A percentile compares a stretch with the other conserved stretches of the same genome.
phyloP scores from a whole-genome alignment of 2,888 invertebrate genomes.

The Fragum fragum region DNA sequence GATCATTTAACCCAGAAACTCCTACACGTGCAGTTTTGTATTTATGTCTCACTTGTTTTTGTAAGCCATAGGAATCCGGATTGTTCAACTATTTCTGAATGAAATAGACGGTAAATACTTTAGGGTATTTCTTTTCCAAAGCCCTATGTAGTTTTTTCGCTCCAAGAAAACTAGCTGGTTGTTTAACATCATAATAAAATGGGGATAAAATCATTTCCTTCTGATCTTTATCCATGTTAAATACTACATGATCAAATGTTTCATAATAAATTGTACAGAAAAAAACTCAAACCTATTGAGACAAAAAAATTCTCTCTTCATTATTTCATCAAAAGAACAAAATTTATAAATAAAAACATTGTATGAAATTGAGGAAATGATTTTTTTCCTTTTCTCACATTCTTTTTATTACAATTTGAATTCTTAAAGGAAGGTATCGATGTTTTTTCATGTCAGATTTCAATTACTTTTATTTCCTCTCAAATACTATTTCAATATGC shows the following conservation, averaged over 20 bases:
- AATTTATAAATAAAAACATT: too few species aligned
- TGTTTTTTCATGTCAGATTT: too few species aligned
- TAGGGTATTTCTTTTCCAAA: slow-evolving; percentile 36
- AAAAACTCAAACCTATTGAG: too few species aligned
- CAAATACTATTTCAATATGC: too few species aligned
- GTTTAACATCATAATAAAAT: slow-evolving; percentile 42
- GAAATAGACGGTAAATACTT: slow-evolving; percentile 31
- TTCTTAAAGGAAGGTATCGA: too few species aligned
- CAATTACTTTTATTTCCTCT: too few species aligned
- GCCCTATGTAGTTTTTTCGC: slow-evolving; percentile 24
- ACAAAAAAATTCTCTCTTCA: too few species aligned
- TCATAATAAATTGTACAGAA: too few species aligned
- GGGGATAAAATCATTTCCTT: slow-evolving; percentile 37
- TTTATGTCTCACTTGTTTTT: slow-evolving; percentile 42
- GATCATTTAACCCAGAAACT: slow-evolving; percentile 44
- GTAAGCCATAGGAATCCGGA: slow-evolving; percentile 42
- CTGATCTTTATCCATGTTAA: slow-evolving; percentile 39
- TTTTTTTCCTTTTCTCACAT: too few species aligned
- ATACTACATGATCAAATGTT: neutral
- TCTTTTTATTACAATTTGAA: too few species aligned
- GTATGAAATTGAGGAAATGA: too few species aligned
- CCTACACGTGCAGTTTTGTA: slow-evolving; percentile 44
- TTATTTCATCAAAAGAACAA: too few species aligned
- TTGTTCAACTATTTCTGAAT: slow-evolving; percentile 51
- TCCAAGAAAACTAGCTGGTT: slow-evolving; percentile 32